Conservation (phyloP, 1,140 invertebrate species). For the Cydia fagiglandana region DNA sequence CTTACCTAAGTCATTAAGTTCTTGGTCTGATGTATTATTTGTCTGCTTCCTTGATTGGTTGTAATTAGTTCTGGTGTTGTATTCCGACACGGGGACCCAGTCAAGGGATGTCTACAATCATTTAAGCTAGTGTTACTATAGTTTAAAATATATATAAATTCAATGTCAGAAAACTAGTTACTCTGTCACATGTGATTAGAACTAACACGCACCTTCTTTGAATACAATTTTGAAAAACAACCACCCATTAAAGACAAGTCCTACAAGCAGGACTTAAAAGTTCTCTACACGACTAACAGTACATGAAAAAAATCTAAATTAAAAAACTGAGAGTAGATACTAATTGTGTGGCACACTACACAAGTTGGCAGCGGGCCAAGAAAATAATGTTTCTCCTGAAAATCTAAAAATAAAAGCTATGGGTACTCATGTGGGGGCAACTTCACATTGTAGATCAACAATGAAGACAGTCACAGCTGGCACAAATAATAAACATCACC, state of each 20-base stretch:
- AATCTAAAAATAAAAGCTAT: conserved; percentile 66
- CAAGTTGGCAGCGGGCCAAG: conserved; percentile 21
- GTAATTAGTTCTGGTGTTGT: conserved; percentile 71
- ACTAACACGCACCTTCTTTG: conserved; percentile 58
- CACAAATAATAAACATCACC: conserved; percentile 23
- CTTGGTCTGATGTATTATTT: conserved; percentile 74
- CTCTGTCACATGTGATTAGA: background rate
- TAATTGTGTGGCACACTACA: conserved; percentile 11
- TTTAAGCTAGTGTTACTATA: background rate
- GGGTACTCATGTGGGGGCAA: conserved; percentile 51
- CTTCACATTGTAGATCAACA: conserved; percentile 50
- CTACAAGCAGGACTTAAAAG: conserved; percentile 35
- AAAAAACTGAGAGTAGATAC: conserved; percentile 21
- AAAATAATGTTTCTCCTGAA: conserved; percentile 54
- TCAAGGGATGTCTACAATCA: conserved; percentile 75
- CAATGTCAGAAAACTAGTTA: background rate
- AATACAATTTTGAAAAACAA: conserved; percentile 72
- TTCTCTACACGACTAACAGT: background rate
- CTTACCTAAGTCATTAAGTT: conserved; percentile 70
- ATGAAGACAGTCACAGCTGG: conserved; percentile 17
- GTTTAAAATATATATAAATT: conserved; percentile 40
- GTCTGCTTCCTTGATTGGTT: conserved; percentile 74
- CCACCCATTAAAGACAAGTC: conserved; percentile 63
- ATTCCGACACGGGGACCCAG: conserved; percentile 78
- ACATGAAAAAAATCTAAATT: conserved; percentile 30